These are phyloP conservation scores for Thaumatotibia leucotreta DNA, from an alignment of 1,140 invertebrate genomes.

Conservation along the genomic window DNA sequence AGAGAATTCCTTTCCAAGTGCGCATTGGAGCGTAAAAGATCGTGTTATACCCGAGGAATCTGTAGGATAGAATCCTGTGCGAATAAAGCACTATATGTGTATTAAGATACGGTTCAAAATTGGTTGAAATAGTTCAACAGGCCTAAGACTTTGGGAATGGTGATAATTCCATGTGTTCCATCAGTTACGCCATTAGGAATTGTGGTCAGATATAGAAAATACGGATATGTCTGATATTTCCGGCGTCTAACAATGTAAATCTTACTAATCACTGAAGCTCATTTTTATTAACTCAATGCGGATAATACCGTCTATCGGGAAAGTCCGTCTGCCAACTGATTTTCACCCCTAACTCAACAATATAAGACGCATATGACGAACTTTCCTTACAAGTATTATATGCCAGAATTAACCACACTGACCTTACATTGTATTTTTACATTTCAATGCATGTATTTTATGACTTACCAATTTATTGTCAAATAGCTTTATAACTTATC, in stretches of 20 bases:
- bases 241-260: background rate
- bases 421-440: too few species aligned
- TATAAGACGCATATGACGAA: too few species aligned
- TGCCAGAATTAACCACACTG: too few species aligned
- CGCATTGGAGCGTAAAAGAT: background rate
- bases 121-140: background rate
- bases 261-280: background rate
- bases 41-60: background rate
- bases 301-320: background rate
- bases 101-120: background rate
- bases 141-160: background rate
- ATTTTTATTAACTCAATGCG: too few species aligned
- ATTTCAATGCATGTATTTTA: too few species aligned
- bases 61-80: background rate
- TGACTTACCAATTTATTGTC: too few species aligned
- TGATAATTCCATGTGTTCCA: background rate
- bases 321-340: background rate
- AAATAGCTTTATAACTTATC: too few species aligned
- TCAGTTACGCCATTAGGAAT: background rate
- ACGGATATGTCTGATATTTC: background rate
- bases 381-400: too few species aligned
- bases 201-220: background rate
- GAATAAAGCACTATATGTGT: background rate
- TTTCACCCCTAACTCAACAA: background rate
- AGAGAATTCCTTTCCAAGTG: background rate